Conservation (phyloP, 2,888 invertebrate genomes). For the Hirtodrosophila confusa region DNA sequence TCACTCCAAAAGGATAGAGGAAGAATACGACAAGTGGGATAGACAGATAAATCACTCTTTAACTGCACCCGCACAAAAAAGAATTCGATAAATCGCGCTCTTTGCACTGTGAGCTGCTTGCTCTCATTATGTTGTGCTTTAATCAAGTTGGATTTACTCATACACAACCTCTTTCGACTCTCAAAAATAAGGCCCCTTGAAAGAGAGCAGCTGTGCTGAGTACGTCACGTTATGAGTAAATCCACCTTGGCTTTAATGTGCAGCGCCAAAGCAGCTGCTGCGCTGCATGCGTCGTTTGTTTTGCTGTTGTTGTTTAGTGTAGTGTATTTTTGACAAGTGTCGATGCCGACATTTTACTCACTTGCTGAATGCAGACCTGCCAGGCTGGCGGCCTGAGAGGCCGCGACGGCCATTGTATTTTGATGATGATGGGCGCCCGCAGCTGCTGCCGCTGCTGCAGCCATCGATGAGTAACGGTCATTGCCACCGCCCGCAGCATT, state of each 20-base stretch:
- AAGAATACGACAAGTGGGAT: too few relatives aligned
- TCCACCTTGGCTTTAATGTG: too few relatives aligned
- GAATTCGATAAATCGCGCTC: too few relatives aligned
- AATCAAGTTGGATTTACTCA: too few relatives aligned
- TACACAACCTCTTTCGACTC: too few relatives aligned
- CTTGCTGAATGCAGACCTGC: conserved; percentile 90
- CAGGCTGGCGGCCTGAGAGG: conserved; percentile 93
- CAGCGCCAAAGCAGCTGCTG: neutral
- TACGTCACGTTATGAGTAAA: too few relatives aligned
- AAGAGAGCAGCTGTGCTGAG: too few relatives aligned
- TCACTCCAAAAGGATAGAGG: conserved; percentile 43
- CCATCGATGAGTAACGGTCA: conserved; percentile 83
- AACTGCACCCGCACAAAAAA: too few relatives aligned
- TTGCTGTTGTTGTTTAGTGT: neutral
- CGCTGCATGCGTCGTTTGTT: conserved; percentile 3
- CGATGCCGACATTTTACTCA: conserved; percentile 83
- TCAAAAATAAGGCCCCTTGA: too few relatives aligned
- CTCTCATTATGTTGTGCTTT: too few relatives aligned
- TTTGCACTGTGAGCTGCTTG: too few relatives aligned
- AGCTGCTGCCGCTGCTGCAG: conserved; percentile 83
- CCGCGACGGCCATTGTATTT: conserved; percentile 92
- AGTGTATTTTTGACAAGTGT: conserved; percentile 13
- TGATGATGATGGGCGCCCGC: conserved; percentile 86
- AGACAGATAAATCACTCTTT: too few relatives aligned
- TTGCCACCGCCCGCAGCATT: conserved; percentile 84